Percentiles rank a stretch among this genome's conserved stretches.
These are phyloP conservation scores for Gallinago solitaria DNA, from an alignment of 2,797 vertebrate species.

Conservation along the genomic window DNA sequence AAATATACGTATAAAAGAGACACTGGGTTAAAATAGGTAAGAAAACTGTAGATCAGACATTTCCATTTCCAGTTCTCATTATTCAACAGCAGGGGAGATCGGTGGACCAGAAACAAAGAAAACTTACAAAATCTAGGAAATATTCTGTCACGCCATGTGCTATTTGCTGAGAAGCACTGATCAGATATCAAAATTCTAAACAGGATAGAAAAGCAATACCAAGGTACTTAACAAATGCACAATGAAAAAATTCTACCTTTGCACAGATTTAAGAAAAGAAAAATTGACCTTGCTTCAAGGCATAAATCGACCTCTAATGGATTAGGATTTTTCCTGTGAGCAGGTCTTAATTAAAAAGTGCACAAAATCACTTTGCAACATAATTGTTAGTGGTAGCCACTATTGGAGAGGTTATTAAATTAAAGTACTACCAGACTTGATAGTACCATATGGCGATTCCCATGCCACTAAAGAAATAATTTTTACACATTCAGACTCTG, in stretches of 20 bases:
- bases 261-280: background rate
- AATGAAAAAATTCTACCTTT: background rate
- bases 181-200: background rate
- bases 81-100: background rate
- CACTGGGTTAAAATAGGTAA: background rate
- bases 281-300: conserved; percentile 43
- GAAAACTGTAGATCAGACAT: background rate
- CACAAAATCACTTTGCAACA: conserved; percentile 23
- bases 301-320: conserved; percentile 17
- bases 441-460: background rate
- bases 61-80: background rate
- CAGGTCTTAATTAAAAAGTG: conserved; percentile 39
- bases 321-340: conserved; percentile 15
- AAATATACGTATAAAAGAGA: background rate
- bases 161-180: background rate
- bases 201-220: background rate
- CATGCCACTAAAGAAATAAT: background rate
- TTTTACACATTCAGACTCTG: background rate
- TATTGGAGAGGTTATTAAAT: conserved; percentile 3
- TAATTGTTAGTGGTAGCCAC: background rate
- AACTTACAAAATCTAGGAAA: background rate
- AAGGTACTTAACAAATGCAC: background rate
- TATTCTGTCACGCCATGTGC: background rate
- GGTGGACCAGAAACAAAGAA: background rate
- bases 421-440: background rate